Evolutionary conservation across 2,888 invertebrate genomes (phyloP).

Genomic region (Acleris cristana): DNA sequence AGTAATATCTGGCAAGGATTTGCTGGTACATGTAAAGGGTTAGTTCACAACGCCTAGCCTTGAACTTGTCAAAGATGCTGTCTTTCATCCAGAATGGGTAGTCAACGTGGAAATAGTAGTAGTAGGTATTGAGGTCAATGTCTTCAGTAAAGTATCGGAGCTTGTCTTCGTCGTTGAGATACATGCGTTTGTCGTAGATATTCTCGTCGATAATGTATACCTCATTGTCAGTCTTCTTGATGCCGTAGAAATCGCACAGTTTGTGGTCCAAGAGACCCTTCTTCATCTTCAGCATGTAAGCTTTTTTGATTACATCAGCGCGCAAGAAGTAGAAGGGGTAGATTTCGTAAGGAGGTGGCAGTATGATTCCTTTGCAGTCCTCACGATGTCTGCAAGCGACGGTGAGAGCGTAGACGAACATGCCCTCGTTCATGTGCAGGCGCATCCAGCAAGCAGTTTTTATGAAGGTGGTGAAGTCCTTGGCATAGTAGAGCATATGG

Average conservation of each 20-base stretch:
- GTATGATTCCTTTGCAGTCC: constrained; percentile 76
- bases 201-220: constrained; percentile 86
- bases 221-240: constrained; percentile 76
- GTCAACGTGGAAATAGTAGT: constrained; percentile 85
- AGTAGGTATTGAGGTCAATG: constrained; percentile 85
- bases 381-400: constrained; percentile 80
- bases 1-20: constrained; percentile 85
- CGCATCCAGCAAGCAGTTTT: constrained; percentile 81
- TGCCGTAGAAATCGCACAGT: constrained; percentile 79
- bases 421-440: constrained; percentile 80
- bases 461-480: constrained; percentile 78
- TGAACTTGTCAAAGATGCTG: constrained; percentile 64
- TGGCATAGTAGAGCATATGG: constrained; percentile 81
- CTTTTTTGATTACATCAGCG: constrained; percentile 85
- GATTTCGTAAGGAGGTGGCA: constrained; percentile 84
- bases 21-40: constrained; percentile 86
- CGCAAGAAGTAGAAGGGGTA: constrained; percentile 87
- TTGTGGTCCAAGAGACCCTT: constrained; percentile 73
- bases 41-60: constrained; percentile 77
- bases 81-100: constrained; percentile 86
- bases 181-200: constrained; percentile 83
- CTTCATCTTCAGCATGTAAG: constrained; percentile 80
- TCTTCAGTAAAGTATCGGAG: constrained; percentile 87
- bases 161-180: constrained; percentile 80
- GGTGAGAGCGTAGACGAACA: constrained; percentile 83